Base-by-base conservation (phyloP, 2,888 invertebrate species). In the Gymnosoma rotundatum region DNA sequence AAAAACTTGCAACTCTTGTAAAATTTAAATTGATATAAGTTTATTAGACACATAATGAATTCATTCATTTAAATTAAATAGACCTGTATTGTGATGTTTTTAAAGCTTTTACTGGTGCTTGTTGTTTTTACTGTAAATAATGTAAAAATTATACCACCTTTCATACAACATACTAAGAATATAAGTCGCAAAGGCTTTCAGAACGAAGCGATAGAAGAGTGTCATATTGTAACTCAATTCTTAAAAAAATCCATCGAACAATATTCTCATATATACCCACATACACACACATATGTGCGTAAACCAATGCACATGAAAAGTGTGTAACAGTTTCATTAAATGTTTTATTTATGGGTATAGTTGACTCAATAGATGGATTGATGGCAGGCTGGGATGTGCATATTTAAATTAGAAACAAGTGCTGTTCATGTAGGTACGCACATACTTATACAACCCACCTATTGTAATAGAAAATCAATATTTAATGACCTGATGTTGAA, bases 81-180 rank as follows among this genome's bases (percentile, higher is more conserved):
- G 50, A 16, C 32, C 20, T 48, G 32, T 36, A 14, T 58, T 48
- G 14, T 58, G 58, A 38, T 70, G 38, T 38, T 54, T 0, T 0
- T 48, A 0, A 45, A n/a, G 58, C 10, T 21, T 4, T 36, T 61
- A 9, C 14, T 61, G 10, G 16, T n/a, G 12, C 6, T 5, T 74
- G 18, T 63, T 63, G 36, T 60, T 70, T 20, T 74, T 74, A 54
- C 45, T 56, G 54, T 54, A 56, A 64, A 64, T 56, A 74, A 74
- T 74, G 54, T 74, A 54, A 74, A 74, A 45, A 64, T 74, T 56
- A 74, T 64, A 74, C 74, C 42, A 74, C 64, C 54, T 45, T 74
- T 61, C 36, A 48, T 18, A 18, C 9, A 52, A 18, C 3, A 52
- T 56, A 25, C 16, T 16, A n/a, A 32, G 12, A 64, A 64, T 48